phyloP scores from a whole-genome alignment of 1,140 invertebrate genomes.

The Drosophila kurseongensis region DNA sequence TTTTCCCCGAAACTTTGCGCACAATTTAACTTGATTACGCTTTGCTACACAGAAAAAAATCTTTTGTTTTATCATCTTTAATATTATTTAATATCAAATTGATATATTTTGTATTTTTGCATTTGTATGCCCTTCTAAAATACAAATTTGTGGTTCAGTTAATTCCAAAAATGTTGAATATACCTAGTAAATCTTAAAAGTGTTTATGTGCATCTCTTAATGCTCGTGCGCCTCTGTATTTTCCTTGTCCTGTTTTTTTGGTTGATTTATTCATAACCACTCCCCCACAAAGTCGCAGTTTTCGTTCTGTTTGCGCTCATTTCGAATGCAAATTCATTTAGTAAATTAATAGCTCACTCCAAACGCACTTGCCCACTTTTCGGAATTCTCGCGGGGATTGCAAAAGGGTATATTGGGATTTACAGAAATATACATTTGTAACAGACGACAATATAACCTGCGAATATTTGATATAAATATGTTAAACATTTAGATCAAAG shows the following conservation, averaged over 20 bases:
- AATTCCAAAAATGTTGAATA: no score
- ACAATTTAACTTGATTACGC: conserved; percentile 59
- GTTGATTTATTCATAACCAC: conserved; percentile 32
- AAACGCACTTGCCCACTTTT: conserved; percentile 46
- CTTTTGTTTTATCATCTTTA: background rate
- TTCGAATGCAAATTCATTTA: conserved; percentile 83
- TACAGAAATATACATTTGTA: background rate
- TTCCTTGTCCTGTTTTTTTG: conserved; percentile 1
- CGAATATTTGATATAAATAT: no score
- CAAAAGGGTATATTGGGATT: conserved; percentile 3
- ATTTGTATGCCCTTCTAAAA: no score
- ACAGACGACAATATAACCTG: no score
- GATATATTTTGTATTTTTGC: no score
- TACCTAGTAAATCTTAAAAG: background rate
- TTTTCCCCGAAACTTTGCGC: conserved; percentile 41
- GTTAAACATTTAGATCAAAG: no score
- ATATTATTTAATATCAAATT: background rate
- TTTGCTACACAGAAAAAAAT: conserved; percentile 15
- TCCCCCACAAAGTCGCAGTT: conserved; percentile 26
- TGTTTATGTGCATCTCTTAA: conserved; percentile 11
- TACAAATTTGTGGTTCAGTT: no score
- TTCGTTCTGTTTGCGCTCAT: conserved; percentile 63
- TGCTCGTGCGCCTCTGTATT: background rate
- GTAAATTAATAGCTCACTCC: conserved; percentile 81
- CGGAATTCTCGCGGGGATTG: conserved; percentile 20